Conservation (phyloP, 2,113 vertebrate genomes). For the Melospiza melodia region DNA sequence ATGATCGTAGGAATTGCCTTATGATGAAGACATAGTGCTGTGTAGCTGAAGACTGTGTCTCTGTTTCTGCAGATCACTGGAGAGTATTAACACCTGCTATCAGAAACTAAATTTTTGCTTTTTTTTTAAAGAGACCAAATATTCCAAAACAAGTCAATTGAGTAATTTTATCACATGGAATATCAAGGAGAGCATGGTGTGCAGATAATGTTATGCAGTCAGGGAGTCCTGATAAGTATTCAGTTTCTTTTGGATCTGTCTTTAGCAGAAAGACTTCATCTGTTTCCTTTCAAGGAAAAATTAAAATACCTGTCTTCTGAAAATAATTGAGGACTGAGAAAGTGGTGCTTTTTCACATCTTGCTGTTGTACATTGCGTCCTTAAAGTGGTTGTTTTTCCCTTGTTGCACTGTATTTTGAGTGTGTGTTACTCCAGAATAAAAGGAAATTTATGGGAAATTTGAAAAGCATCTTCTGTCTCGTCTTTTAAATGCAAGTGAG, state of each 20-base stretch:
- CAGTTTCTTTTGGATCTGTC: not conserved
- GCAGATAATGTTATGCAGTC: not conserved
- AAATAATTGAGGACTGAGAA: not conserved
- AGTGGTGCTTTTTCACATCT: not conserved
- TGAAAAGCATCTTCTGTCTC: not conserved
- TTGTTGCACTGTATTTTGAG: not conserved
- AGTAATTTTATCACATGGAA: not conserved
- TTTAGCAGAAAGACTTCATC: not conserved
- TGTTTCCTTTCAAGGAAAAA: not conserved
- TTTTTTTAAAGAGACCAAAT: not conserved
- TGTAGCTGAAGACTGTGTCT: not conserved
- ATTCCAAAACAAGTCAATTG: not conserved
- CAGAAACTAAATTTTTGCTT: not conserved
- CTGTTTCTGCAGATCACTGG: not conserved
- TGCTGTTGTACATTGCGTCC: not conserved
- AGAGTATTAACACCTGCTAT: not conserved
- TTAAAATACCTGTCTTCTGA: not conserved
- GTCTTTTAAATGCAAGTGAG: not conserved
- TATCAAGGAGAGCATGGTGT: fast-evolving
- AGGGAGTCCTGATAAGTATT: not conserved
- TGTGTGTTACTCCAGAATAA: not conserved
- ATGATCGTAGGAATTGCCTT: not conserved
- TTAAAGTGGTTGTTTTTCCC: not conserved
- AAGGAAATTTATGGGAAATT: not conserved
- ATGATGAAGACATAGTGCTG: not conserved